A percentile compares a stretch with the other conserved stretches of the same genome.
phyloP scores from a whole-genome alignment of 1,140 invertebrate species.

The Orussus abietinus region DNA sequence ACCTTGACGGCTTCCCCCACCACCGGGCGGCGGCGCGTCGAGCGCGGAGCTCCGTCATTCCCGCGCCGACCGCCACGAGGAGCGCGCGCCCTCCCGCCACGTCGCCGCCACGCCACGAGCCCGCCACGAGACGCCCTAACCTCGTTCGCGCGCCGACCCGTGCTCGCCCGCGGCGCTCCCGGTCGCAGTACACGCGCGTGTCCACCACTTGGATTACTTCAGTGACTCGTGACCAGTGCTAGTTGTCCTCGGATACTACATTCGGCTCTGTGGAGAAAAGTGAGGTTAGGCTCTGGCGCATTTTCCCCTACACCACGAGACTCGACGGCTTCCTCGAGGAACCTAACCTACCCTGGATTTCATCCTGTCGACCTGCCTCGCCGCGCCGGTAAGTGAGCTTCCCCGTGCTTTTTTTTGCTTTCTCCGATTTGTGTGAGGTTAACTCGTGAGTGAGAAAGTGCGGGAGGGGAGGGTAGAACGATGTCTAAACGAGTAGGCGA shows the following conservation, averaged over 20 bases:
- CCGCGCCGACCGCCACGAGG: constrained; percentile 38
- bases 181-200: too few species aligned
- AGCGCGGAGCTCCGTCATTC: constrained; percentile 31
- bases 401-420: constrained; percentile 8
- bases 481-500: too few species aligned
- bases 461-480: too few species aligned
- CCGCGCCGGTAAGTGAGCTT: constrained; percentile 49
- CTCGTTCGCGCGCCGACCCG: constrained; percentile 4
- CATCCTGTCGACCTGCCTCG: constrained; percentile 32
- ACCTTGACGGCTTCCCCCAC: constrained; percentile 15
- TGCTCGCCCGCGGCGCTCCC: constrained; percentile 6
- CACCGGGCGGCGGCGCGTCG: constrained; percentile 5
- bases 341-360: constrained; percentile 51
- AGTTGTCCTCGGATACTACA: too few species aligned
- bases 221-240: too few species aligned
- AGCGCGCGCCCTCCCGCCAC: constrained; percentile 28
- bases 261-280: too few species aligned
- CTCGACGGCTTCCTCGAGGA: too few species aligned
- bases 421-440: neutral
- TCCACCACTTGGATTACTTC: too few species aligned
- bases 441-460: too few species aligned
- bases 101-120: constrained; percentile 27
- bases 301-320: too few species aligned
- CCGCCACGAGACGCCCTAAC: constrained; percentile 8
- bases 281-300: too few species aligned